Conservation (phyloP, 2,888 invertebrate species). For the Alloscopus bannaensis region DNA sequence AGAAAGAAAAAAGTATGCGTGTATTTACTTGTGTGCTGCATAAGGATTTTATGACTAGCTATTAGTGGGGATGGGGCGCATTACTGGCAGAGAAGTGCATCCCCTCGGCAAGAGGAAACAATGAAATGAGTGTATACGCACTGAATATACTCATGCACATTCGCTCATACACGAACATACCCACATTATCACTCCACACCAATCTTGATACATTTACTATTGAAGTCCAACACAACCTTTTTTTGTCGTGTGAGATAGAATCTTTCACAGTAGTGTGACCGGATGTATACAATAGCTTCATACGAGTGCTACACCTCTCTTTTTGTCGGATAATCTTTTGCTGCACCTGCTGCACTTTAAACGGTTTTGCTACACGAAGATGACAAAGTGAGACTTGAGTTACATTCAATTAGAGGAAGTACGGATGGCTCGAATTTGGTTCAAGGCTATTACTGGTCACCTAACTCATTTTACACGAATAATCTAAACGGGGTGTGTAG, state of each 20-base stretch:
- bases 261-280: conserved; percentile 12
- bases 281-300: conserved; percentile 18
- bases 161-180: too few relatives aligned
- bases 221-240: conserved; percentile 4
- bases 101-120: not conserved
- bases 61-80: conserved; percentile 46
- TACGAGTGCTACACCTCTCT: not conserved
- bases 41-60: conserved; percentile 32
- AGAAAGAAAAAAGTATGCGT: conserved; percentile 40
- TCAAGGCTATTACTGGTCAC: not conserved
- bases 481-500: too few relatives aligned
- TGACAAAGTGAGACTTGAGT: too few relatives aligned
- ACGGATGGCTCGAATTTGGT: too few relatives aligned
- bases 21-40: conserved; percentile 17
- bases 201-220: not conserved
- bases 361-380: not conserved
- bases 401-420: too few relatives aligned
- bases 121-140: not conserved
- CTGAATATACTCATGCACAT: not conserved
- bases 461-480: not conserved
- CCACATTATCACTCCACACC: too few relatives aligned
- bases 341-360: conserved; percentile 32
- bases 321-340: conserved; percentile 4
- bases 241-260: conserved; percentile 14
- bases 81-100: conserved; percentile 6